These are phyloP conservation scores for Chrysaora quinquecirrha DNA, from an alignment of 30 jellyfish, hydroid and myxozoan genomes.

Conservation along the genomic window DNA sequence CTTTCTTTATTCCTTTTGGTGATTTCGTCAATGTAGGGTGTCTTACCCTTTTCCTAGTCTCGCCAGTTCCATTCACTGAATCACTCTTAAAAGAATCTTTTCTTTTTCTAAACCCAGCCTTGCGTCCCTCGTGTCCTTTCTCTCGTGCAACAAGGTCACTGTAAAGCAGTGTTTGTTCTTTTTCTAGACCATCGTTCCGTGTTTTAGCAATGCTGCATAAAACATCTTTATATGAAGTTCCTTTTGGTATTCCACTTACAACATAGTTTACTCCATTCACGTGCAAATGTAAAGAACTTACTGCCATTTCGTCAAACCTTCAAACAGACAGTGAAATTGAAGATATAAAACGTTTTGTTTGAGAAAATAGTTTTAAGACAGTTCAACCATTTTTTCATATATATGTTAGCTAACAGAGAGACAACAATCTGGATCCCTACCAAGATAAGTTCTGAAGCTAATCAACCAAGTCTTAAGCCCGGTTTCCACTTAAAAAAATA, in stretches of 20 bases:
- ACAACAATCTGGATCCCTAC: no score
- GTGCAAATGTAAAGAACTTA: slow-evolving; percentile 12
- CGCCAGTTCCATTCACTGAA: no score
- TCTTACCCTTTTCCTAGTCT: no score
- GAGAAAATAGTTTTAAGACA: background rate
- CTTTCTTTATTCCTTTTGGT: no score
- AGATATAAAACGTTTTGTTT: background rate
- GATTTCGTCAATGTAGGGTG: no score
- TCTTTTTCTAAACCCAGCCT: slow-evolving; percentile 10
- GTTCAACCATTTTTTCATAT: no score
- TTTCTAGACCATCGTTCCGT: background rate
- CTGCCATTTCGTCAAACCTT: slow-evolving; percentile 12
- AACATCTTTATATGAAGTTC: slow-evolving; percentile 75
- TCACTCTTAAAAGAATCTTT: no score
- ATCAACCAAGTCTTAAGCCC: no score
- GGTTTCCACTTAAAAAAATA: no score
- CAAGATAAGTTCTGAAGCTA: no score
- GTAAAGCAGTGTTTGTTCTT: slow-evolving; percentile 1
- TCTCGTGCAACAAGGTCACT: slow-evolving; percentile 7
- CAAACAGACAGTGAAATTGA: background rate
- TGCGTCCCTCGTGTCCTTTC: no score
- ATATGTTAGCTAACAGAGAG: no score
- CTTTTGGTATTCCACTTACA: slow-evolving; percentile 70
- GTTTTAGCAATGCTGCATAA: slow-evolving; percentile 84
- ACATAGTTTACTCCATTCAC: slow-evolving; percentile 80